Evolutionary conservation across 1,140 invertebrate species (phyloP).

Genomic region (Drosophila eugracilis): DNA sequence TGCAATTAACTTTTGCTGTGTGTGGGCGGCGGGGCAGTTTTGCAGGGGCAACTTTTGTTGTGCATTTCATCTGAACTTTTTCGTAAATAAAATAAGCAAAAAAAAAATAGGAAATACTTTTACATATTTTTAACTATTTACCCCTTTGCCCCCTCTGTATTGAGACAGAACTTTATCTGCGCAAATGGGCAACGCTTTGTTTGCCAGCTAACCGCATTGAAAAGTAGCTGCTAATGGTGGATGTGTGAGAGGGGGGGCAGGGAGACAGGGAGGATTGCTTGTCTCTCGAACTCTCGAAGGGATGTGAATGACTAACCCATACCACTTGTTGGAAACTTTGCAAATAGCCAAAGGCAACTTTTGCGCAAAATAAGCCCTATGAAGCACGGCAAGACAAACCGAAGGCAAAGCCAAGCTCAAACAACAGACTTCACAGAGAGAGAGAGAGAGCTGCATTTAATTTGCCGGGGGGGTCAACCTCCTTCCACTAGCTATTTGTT

Average conservation of each 20-base stretch:
- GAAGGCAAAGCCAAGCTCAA: constrained; percentile 30
- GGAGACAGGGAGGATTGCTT: background rate
- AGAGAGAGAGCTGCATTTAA: constrained; percentile 36
- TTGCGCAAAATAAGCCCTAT: constrained; percentile 75
- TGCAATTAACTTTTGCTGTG: constrained; percentile 80
- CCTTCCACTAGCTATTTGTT: constrained; percentile 16
- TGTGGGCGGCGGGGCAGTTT: constrained; percentile 56
- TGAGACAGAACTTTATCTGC: constrained; percentile 77
- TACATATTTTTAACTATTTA: constrained; percentile 79
- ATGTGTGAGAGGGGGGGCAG: constrained; percentile 36
- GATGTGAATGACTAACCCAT: constrained; percentile 8
- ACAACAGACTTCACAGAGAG: constrained; percentile 13
- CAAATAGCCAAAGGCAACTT: constrained; percentile 79
- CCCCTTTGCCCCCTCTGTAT: constrained; percentile 22
- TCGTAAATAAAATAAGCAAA: constrained; percentile 66
- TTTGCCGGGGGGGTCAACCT: constrained; percentile 5
- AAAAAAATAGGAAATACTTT: constrained; percentile 65
- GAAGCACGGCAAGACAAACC: constrained; percentile 52
- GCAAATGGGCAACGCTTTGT: constrained; percentile 82
- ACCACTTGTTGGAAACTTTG: constrained; percentile 69
- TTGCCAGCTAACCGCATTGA: constrained; percentile 81
- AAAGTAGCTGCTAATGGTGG: constrained; percentile 82
- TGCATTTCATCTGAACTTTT: constrained; percentile 79
- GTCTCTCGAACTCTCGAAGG: no score
- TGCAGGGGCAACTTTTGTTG: constrained; percentile 77